phyloP scores from a whole-genome alignment of 2,888 invertebrate genomes.

The Deroplatys truncata region DNA sequence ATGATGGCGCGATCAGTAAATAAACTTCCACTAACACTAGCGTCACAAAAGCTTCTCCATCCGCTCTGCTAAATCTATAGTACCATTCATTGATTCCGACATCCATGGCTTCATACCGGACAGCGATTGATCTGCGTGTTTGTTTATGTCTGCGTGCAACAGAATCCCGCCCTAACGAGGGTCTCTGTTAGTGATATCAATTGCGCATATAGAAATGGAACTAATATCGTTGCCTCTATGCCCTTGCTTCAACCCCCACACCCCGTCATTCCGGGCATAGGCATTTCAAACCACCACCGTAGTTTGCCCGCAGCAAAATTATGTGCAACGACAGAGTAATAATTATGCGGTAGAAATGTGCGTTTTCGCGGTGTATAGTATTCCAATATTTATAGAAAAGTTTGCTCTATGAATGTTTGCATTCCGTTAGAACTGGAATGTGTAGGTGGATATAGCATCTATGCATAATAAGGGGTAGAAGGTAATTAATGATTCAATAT shows the following conservation, averaged over 20 bases:
- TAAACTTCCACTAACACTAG: not conserved
- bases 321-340: not conserved
- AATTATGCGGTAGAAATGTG: not conserved
- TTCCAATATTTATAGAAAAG: not conserved
- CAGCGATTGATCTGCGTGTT: slow-evolving; percentile 1
- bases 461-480: not conserved
- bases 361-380: not conserved
- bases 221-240: not conserved
- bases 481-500: not conserved
- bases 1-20: slow-evolving; percentile 5
- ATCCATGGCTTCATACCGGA: not conserved
- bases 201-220: not conserved
- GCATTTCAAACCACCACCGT: not conserved
- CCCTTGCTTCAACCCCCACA: not conserved
- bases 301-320: not conserved
- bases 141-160: not conserved
- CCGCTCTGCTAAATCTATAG: not conserved
- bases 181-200: not conserved
- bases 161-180: not conserved
- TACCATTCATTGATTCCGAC: slow-evolving; percentile 1
- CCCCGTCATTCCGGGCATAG: not conserved
- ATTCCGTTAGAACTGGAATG: not conserved
- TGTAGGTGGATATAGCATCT: not conserved
- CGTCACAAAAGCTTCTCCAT: not conserved
- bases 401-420: not conserved